Evolutionary conservation across 2,888 invertebrate genomes (phyloP).

Genomic region (Platycnemis pennipes): DNA sequence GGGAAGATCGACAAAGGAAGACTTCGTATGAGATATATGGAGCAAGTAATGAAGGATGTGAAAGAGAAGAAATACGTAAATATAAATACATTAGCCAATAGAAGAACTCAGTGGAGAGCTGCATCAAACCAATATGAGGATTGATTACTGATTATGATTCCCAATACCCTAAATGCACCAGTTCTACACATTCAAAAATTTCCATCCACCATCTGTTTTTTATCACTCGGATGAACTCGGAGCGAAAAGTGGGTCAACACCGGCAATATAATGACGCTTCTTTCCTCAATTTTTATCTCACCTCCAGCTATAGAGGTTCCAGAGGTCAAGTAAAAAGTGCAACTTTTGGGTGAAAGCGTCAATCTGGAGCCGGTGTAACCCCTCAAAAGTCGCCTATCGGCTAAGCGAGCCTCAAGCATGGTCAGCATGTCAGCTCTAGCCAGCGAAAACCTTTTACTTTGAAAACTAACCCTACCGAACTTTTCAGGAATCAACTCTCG

Average conservation of each 20-base stretch:
- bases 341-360: background rate
- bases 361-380: background rate
- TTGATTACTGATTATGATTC: no score
- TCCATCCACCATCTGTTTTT: background rate
- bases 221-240: background rate
- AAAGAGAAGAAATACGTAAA: no score
- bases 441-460: slow-evolving; percentile 24
- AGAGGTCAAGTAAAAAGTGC: background rate
- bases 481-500: slow-evolving; percentile 15
- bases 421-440: slow-evolving; percentile 28
- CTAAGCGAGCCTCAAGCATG: background rate
- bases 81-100: no score
- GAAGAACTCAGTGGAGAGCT: no score
- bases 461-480: slow-evolving; percentile 31
- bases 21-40: no score
- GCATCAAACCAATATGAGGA: no score
- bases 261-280: background rate
- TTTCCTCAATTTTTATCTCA: background rate
- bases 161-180: background rate
- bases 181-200: background rate
- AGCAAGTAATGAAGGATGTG: no score
- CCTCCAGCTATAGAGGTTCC: background rate
- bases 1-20: no score
- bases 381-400: background rate
- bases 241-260: background rate